phyloP scores from a whole-genome alignment of 2,888 invertebrate genomes.

The Drosophila yooni region DNA sequence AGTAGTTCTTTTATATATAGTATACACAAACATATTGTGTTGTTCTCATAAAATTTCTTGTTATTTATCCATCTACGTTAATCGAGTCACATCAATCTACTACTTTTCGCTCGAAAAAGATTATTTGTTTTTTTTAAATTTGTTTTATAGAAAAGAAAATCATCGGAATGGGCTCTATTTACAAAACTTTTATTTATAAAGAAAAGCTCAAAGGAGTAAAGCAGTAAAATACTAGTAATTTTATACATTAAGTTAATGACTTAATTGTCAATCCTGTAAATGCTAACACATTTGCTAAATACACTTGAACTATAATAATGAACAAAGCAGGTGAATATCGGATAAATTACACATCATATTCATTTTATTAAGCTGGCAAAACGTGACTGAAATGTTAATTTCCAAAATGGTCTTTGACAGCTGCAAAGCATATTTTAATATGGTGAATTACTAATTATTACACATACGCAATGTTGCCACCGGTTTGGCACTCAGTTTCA shows the following conservation, averaged over 20 bases:
- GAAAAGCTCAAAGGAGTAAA: background rate
- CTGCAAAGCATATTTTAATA: slow-evolving; percentile 53
- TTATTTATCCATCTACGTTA: background rate
- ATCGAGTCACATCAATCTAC: background rate
- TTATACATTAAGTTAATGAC: background rate
- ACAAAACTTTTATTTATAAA: background rate
- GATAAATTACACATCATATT: slow-evolving; percentile 27
- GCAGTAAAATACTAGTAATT: background rate
- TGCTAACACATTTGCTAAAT: background rate
- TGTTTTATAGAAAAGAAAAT: background rate
- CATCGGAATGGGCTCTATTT: too few relatives aligned
- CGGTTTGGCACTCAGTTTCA: slow-evolving; percentile 13
- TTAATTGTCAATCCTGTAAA: background rate
- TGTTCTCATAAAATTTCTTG: background rate
- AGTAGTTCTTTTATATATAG: too few relatives aligned
- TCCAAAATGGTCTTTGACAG: slow-evolving; percentile 8
- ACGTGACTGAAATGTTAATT: slow-evolving; percentile 61
- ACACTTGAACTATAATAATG: slow-evolving; percentile 1
- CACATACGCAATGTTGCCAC: slow-evolving; percentile 40
- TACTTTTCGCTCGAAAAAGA: background rate
- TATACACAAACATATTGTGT: background rate
- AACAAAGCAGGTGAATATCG: slow-evolving; percentile 7
- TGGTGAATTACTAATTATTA: slow-evolving; percentile 46
- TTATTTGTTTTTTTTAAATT: background rate
- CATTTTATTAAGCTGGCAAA: slow-evolving; percentile 47